phyloP scores from a whole-genome alignment of 2,113 vertebrate genomes.

The Galemys pyrenaicus region DNA sequence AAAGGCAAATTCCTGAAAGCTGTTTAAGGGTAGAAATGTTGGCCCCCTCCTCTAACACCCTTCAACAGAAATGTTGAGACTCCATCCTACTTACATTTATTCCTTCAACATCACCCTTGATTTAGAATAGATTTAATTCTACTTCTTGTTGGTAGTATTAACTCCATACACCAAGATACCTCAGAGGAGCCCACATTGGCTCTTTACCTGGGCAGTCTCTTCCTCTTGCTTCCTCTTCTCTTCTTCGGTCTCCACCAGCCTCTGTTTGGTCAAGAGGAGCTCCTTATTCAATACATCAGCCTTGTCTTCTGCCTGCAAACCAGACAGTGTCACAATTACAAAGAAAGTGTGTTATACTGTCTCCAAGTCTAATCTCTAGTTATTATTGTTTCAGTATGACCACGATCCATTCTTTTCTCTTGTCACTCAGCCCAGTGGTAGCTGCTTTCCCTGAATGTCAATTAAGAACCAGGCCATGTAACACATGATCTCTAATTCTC shows the following conservation, averaged over 20 bases:
- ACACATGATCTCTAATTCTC: background rate
- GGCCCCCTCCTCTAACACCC: background rate
- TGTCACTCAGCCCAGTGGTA: rapidly evolving
- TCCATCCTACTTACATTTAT: background rate
- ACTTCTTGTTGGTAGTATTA: background rate
- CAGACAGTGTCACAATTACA: background rate
- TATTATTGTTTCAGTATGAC: background rate
- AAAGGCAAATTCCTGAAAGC: conserved; percentile 39
- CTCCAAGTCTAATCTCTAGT: background rate
- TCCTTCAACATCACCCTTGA: background rate
- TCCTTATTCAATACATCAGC: conserved; percentile 98
- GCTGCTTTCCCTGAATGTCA: background rate
- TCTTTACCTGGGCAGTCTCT: conserved; percentile 94
- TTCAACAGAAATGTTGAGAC: background rate
- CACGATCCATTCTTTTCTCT: background rate
- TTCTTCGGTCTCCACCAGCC: conserved; percentile 96
- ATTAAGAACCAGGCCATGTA: background rate
- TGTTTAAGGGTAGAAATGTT: background rate
- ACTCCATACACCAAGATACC: rapidly evolving
- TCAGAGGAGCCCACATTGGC: background rate
- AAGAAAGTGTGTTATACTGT: rapidly evolving
- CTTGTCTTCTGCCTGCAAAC: conserved; percentile 95
- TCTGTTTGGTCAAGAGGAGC: conserved; percentile 95
- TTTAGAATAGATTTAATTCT: background rate
- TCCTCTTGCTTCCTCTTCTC: conserved; percentile 97